Percentiles rank a stretch among this genome's conserved stretches.
Evolutionary conservation across 2,888 invertebrate species (phyloP).

Genomic region (Octodonta nipae): DNA sequence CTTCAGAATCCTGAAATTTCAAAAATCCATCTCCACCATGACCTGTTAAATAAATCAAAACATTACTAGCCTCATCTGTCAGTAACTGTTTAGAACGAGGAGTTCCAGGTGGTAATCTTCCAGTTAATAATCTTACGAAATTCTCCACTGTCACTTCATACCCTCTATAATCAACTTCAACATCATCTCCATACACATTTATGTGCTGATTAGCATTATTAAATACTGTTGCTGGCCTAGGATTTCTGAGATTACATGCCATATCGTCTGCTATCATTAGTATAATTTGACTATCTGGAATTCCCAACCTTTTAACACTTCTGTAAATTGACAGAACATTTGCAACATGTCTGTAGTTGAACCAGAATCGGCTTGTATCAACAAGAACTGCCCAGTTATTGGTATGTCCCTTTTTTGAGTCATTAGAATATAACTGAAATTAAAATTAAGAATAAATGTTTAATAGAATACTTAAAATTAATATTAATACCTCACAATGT

Average conservation of each 20-base stretch:
- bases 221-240: conserved; percentile 91
- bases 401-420: conserved; percentile 67
- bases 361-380: conserved; percentile 98
- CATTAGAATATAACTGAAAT: too few relatives aligned
- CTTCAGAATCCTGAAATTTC: conserved; percentile 98
- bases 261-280: conserved; percentile 99
- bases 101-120: conserved; percentile 80
- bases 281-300: conserved; percentile 96
- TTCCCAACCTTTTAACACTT: conserved; percentile 95
- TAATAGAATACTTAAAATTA: too few relatives aligned
- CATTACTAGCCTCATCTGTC: conserved; percentile 93
- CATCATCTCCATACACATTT: conserved; percentile 98
- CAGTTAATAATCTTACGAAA: conserved; percentile 90
- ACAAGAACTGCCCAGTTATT: conserved; percentile 99
- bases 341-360: conserved; percentile 98
- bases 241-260: conserved; percentile 97
- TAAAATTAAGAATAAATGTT: too few relatives aligned
- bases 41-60: conserved; percentile 87
- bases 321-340: conserved; percentile 96
- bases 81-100: conserved; percentile 88
- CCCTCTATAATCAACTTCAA: conserved; percentile 95
- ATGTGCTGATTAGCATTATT: conserved; percentile 96
- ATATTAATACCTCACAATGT: too few relatives aligned
- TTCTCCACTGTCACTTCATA: conserved; percentile 96
- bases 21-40: conserved; percentile 99